Conservation (phyloP, 1,140 invertebrate genomes). For the Hylaeus volcanicus region DNA sequence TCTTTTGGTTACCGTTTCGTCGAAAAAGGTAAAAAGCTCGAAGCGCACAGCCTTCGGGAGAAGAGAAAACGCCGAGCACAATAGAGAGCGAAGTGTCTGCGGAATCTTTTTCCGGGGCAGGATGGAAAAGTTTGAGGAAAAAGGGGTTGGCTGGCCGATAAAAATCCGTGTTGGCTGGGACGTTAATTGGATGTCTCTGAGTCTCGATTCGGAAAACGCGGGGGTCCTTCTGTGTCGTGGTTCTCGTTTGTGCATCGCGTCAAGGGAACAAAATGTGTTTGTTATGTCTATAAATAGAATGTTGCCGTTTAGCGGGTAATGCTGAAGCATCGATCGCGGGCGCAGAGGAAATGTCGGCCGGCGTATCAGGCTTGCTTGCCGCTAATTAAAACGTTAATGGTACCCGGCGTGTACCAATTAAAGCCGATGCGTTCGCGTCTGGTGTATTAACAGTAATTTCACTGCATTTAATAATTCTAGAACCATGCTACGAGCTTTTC, state of each 20-base stretch:
- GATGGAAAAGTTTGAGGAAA: neutral
- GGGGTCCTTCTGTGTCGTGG: no score
- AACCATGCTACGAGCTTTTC: no score
- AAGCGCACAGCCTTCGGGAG: no score
- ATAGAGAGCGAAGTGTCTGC: neutral
- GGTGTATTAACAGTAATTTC: conserved; percentile 36
- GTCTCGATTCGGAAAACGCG: neutral
- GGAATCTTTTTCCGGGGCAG: neutral
- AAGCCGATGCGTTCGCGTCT: conserved; percentile 23
- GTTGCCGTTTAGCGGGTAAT: conserved; percentile 27
- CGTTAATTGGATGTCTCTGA: conserved; percentile 18
- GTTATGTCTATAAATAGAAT: conserved; percentile 24
- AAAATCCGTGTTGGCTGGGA: neutral
- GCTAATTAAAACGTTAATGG: conserved; percentile 41
- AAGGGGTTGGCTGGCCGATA: neutral
- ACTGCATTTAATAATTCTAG: conserved; percentile 29
- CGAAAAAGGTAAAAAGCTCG: no score
- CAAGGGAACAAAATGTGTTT: neutral
- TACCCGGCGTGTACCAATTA: conserved; percentile 30
- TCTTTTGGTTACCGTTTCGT: no score
- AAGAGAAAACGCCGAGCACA: neutral
- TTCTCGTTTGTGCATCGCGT: neutral
- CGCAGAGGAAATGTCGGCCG: conserved; percentile 35
- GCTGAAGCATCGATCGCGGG: conserved; percentile 24
- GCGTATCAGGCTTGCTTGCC: conserved; percentile 30